Conservation (phyloP, 2,888 invertebrate species). For the Tortricodes alternella region DNA sequence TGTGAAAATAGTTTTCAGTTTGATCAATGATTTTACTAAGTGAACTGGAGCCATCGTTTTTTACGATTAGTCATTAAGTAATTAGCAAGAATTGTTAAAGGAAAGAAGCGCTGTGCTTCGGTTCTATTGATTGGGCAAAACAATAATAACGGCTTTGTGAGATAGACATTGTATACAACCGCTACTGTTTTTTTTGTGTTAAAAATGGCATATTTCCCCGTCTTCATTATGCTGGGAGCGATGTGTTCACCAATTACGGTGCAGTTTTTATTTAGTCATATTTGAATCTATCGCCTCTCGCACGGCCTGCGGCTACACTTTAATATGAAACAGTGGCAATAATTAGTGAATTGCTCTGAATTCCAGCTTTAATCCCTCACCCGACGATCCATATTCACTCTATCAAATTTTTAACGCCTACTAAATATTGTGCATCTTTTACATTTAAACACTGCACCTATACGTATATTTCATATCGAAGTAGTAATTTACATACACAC, state of each 20-base stretch:
- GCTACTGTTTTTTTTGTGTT: slow-evolving; percentile 32
- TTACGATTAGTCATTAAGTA: too few species aligned
- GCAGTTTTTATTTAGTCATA: slow-evolving; percentile 69
- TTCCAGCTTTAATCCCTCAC: slow-evolving; percentile 30
- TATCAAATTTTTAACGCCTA: slow-evolving; percentile 1
- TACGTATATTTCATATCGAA: slow-evolving; percentile 34
- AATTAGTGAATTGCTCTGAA: slow-evolving; percentile 47
- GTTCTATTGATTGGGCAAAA: too few species aligned
- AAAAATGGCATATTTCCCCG: slow-evolving; percentile 42
- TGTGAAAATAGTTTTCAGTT: background rate
- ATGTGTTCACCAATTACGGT: slow-evolving; percentile 69
- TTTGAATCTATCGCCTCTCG: slow-evolving; percentile 57
- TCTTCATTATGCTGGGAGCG: slow-evolving; percentile 54
- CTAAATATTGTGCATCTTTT: background rate
- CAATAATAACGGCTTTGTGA: background rate
- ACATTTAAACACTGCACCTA: background rate
- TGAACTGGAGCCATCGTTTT: background rate
- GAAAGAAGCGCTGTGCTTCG: too few species aligned
- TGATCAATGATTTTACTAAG: slow-evolving; percentile 7
- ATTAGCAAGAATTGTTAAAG: too few species aligned
- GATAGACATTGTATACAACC: background rate
- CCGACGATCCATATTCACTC: slow-evolving; percentile 9
- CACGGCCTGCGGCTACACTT: slow-evolving; percentile 53
- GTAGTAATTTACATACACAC: slow-evolving; percentile 41
- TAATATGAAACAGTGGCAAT: slow-evolving; percentile 60